Evolutionary conservation across 2,888 invertebrate species (phyloP).

Genomic region (Drosophila conformis): DNA sequence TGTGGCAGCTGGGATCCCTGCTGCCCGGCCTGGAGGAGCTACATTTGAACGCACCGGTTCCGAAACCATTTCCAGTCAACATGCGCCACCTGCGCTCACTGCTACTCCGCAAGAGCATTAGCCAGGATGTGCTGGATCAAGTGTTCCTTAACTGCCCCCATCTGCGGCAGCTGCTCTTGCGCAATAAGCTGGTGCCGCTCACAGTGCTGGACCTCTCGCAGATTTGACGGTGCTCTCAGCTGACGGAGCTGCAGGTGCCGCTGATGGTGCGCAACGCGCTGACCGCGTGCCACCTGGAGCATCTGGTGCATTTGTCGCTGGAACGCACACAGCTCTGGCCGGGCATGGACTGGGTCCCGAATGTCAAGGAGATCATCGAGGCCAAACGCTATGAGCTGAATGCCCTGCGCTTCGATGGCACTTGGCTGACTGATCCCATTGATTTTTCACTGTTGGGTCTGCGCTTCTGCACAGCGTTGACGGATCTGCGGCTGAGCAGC

Average conservation of each 20-base stretch:
- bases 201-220: constrained; percentile 16
- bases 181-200: constrained; percentile 1
- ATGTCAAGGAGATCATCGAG: constrained; percentile 26
- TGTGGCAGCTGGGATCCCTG: background rate
- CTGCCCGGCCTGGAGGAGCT: constrained; percentile 24
- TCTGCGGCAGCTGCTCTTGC: constrained; percentile 22
- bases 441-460: constrained; percentile 38
- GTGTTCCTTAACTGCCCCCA: background rate
- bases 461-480: constrained; percentile 42
- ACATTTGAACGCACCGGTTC: constrained; percentile 1
- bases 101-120: constrained; percentile 8
- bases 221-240: constrained; percentile 21
- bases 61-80: constrained; percentile 21
- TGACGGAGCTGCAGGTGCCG: constrained; percentile 43
- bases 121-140: constrained; percentile 16
- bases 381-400: constrained; percentile 40
- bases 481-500: constrained; percentile 48
- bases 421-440: constrained; percentile 34
- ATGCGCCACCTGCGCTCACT: constrained; percentile 6
- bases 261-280: constrained; percentile 24
- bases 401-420: constrained; percentile 44
- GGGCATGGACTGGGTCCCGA: constrained; percentile 44
- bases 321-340: constrained; percentile 44
- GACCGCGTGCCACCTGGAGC: constrained; percentile 19
- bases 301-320: constrained; percentile 40